Base-by-base conservation (phyloP, 2,888 invertebrate genomes). In the Temnothorax rugatulus region DNA sequence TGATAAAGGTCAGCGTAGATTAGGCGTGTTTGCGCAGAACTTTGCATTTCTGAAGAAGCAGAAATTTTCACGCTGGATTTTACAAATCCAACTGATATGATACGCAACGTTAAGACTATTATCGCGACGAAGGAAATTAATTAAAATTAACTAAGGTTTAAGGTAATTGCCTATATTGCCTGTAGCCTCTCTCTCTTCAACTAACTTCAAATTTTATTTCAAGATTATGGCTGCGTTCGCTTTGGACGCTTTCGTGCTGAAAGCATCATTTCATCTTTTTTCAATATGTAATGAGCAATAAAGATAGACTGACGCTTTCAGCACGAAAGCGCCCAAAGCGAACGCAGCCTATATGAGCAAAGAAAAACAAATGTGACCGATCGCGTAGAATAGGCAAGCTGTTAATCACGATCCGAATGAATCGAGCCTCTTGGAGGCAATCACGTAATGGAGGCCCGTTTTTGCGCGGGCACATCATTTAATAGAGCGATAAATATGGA, bases 401-500 rank as follows among this genome's bases (percentile, higher is more conserved):
- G n/a, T 66, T 54, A 44, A 68, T 54, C 44, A 77, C 34, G 15
- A 8, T 34, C 21, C 3, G 75, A 15, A 44, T 41, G 25, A 47
- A 18, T 86, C 84, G 86, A 84, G 83, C 71, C 82, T 13, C 34
- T 13, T 4, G 44, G 34, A 73, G 71, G 79, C 90, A 90, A 90
- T 90, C 88, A 83, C 84, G 90, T 90, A 90, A 90, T 87, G 88
- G 88, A 90, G 34, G 82, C 74, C 15, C 71, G 66, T 84, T 75
- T 71, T 71, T 50, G 18, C 34, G 25, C 59, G 21, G 38, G 38
- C 50, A 54, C 25, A 50, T 76, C 15, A 82, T 84, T 76, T 88
- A 88, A 86, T 85, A 85, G 83, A 86, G 59, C 75, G 59, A 85
- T 77, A 84, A 85, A 89, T 88, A 86, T 86, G 81, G 61, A 88